Base-by-base conservation (phyloP, 2,113 vertebrate species). In the Nothoprocta pentlandii region DNA sequence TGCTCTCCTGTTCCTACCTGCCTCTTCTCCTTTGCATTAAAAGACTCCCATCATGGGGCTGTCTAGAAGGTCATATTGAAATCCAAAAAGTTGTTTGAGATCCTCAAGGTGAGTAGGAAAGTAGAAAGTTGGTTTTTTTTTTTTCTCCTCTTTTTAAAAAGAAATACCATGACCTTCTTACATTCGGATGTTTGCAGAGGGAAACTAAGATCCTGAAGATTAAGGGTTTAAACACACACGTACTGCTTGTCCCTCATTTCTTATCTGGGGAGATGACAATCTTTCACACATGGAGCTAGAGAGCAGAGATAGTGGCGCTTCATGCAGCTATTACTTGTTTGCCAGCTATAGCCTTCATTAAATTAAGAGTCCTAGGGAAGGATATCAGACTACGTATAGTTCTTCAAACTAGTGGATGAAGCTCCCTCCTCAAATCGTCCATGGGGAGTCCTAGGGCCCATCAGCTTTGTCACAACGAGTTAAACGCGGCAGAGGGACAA, bases 371-470 rank as follows among this genome's bases (percentile, higher is more conserved):
- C 34, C 44, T 3, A 21, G 22, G 32, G 34, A 86, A 9, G 36
- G 47, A 32, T 1, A 11, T 6, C n/a, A 70, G 36, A 8, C 28
- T 6, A 34, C 0, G 11, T 63, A 17, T 7, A 1, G 11, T 42
- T 46, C 70, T 32, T 17, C 2, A n/a, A 36, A 41, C 1, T n/a
- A 12, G 13, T 11, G 23, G 14, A 12, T 81, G 21, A 30, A 63
- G 2, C 12, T 2, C 12, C 63, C 20, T 86, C 61, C 68, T 9
- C n/a, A 3, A 32, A 34, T 23, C 22, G 32, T 54, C 6, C 2
- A 7, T 17, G 23, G 32, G 32, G 12, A 34, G 6, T 4, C 71
- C 51, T 16, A 22, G 59, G 68, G 36, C 22, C 64, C 66, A 59
- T 0, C 42, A 73, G 28, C 12, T 0, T 19, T 26, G 26, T 47